A percentile compares a stretch with the other conserved stretches of the same genome.
These are phyloP conservation scores for Atrichornis clamosus DNA, from an alignment of 2,113 vertebrate species.

Conservation along the genomic window DNA sequence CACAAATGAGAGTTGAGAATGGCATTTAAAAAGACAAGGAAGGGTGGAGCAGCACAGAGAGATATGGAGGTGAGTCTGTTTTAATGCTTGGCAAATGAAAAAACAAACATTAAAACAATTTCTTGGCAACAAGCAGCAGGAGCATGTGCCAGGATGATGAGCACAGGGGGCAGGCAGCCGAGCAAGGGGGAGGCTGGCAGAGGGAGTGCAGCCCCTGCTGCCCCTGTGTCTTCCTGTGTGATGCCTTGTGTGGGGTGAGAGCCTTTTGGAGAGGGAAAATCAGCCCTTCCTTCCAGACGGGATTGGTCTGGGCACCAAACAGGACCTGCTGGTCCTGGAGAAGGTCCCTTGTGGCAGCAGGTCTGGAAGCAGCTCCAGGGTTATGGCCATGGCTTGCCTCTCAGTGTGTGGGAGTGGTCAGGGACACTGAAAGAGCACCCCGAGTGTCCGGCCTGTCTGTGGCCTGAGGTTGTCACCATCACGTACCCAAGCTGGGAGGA, in stretches of 20 bases:
- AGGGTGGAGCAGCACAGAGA: neutral
- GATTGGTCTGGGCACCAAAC: neutral
- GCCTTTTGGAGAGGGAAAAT: neutral
- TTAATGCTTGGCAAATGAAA: neutral
- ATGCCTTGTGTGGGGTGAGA: neutral
- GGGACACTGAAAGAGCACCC: neutral
- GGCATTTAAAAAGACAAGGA: neutral
- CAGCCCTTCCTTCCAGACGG: neutral
- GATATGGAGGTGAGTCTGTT: neutral
- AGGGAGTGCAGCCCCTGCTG: neutral
- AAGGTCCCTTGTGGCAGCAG: neutral
- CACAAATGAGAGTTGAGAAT: neutral
- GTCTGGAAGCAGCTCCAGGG: neutral
- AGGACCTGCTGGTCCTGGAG: neutral
- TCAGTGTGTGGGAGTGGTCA: neutral
- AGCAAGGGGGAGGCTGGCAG: neutral
- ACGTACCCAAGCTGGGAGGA: fast-evolving
- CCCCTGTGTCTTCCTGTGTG: neutral
- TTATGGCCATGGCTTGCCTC: neutral
- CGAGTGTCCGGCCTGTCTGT: fast-evolving
- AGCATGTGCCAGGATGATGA: neutral
- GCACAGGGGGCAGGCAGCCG: neutral
- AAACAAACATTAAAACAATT: neutral
- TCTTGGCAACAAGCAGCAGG: neutral
- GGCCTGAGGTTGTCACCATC: neutral